Evolutionary conservation across 2,797 vertebrate genomes (phyloP).

Genomic region (Artibeus lituratus): DNA sequence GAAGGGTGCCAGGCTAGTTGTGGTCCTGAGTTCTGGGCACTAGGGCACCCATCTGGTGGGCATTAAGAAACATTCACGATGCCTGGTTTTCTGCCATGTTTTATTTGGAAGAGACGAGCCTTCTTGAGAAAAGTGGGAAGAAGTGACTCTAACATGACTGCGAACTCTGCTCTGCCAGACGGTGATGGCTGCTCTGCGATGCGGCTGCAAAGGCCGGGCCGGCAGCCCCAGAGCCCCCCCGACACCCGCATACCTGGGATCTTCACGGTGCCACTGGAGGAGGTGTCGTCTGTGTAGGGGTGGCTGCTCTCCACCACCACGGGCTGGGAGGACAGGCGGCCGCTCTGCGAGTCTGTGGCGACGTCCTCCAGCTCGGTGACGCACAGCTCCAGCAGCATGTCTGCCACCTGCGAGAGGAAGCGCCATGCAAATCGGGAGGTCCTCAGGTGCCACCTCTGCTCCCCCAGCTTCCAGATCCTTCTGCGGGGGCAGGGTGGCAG

Average conservation of each 20-base stretch:
- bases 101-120: background rate
- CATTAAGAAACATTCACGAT: background rate
- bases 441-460: too few relatives aligned
- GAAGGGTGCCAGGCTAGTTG: background rate
- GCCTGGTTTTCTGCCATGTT: background rate
- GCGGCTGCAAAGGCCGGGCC: background rate
- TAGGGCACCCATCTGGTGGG: background rate
- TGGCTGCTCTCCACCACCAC: conserved; percentile 99
- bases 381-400: conserved; percentile 97
- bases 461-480: background rate
- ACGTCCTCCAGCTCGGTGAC: conserved; percentile 98
- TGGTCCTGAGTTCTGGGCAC: background rate
- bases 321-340: conserved; percentile 96
- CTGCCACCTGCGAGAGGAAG: conserved; percentile 89
- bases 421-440: background rate
- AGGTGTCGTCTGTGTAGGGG: conserved; percentile 97
- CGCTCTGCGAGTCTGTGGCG: conserved; percentile 97
- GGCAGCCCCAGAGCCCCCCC: fast-evolving
- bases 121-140: background rate
- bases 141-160: background rate
- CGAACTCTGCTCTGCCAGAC: background rate
- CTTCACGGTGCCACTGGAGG: conserved; percentile 97
- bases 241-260: conserved; percentile 89
- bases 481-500: background rate
- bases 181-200: fast-evolving